Percentiles rank a stretch among this genome's conserved stretches.
Conservation (phyloP, 2,113 vertebrate genomes). For the Pyxicephalus adspersus region DNA sequence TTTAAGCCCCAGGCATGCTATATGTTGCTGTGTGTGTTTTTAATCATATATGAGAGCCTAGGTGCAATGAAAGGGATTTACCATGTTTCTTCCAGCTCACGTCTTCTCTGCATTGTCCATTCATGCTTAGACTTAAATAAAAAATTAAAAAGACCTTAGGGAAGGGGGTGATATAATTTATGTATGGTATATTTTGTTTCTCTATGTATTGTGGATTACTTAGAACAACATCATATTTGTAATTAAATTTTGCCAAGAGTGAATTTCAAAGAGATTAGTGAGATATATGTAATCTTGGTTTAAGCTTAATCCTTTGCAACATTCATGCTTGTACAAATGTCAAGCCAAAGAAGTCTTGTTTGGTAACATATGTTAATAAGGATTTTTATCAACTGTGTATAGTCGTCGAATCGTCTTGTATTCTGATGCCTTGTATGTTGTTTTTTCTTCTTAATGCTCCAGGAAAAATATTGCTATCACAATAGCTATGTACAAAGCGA, state of each 20-base stretch:
- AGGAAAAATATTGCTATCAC: neutral
- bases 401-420: neutral
- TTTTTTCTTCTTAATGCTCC: neutral
- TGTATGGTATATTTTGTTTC: slow-evolving; percentile 5
- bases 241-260: slow-evolving; percentile 40
- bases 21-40: slow-evolving; percentile 17
- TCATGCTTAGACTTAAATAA: neutral
- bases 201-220: slow-evolving; percentile 1
- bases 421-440: slow-evolving; percentile 10
- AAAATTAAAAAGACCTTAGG: neutral
- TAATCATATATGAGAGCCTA: slow-evolving; percentile 33
- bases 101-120: neutral
- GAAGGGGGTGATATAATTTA: neutral
- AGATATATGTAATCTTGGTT: slow-evolving; percentile 36
- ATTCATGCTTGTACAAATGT: slow-evolving; percentile 39
- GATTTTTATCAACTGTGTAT: slow-evolving; percentile 18
- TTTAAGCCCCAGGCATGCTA: slow-evolving; percentile 15
- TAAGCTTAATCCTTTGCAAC: slow-evolving; percentile 43
- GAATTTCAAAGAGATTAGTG: slow-evolving; percentile 39
- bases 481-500: slow-evolving; percentile 7
- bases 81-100: neutral
- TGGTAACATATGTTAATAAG: slow-evolving; percentile 39
- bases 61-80: neutral
- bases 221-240: slow-evolving; percentile 19
- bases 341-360: slow-evolving; percentile 21